phyloP scores from a whole-genome alignment of 30 jellyfish, hydroid and myxozoan genomes.

The Aurelia aurita region DNA sequence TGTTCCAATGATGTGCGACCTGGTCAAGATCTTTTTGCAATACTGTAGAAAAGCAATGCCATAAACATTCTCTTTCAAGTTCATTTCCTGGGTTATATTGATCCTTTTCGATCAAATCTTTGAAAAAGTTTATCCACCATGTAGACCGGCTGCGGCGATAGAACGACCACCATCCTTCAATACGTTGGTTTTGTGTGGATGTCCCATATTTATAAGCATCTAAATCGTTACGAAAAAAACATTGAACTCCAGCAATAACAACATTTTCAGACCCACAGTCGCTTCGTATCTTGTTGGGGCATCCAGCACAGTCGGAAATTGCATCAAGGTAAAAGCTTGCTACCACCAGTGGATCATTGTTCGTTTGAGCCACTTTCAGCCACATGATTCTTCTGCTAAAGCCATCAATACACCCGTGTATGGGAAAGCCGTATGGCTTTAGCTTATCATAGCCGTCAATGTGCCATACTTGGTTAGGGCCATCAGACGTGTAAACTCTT shows the following conservation, averaged over 20 bases:
- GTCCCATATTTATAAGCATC: constrained; percentile 62
- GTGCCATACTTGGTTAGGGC: constrained; percentile 56
- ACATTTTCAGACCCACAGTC: constrained; percentile 73
- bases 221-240: constrained; percentile 46
- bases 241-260: constrained; percentile 52
- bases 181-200: constrained; percentile 73
- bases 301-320: constrained; percentile 30
- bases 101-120: constrained; percentile 32
- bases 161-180: constrained; percentile 66
- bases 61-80: constrained; percentile 34
- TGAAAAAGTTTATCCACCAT: constrained; percentile 68
- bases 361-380: constrained; percentile 69
- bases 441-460: constrained; percentile 5
- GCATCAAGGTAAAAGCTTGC: constrained; percentile 38
- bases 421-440: constrained; percentile 46
- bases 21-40: constrained; percentile 58
- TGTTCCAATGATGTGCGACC: constrained; percentile 66
- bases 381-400: constrained; percentile 56
- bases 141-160: constrained; percentile 15
- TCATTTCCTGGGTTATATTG: constrained; percentile 30
- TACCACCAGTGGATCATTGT: constrained; percentile 30
- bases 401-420: constrained; percentile 60
- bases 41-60: constrained; percentile 40
- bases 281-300: constrained; percentile 54
- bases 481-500: constrained; percentile 15